Evolutionary conservation across 2,797 vertebrate species (phyloP).

Genomic region (Novumbra hubbsi): DNA sequence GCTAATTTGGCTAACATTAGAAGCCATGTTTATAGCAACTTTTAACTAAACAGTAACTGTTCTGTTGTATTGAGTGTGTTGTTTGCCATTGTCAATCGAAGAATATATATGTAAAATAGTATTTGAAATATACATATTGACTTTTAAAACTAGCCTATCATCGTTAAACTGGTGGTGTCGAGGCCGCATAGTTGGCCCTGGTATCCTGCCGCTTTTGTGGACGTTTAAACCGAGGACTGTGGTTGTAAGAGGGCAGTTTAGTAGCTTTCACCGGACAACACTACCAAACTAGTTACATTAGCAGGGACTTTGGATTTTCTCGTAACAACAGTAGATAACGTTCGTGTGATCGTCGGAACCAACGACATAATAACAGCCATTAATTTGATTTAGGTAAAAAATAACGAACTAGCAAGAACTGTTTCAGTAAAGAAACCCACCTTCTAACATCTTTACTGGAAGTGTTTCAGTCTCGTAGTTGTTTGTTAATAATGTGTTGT

Average conservation of each 20-base stretch:
- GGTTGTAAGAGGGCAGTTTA: slow-evolving; percentile 41
- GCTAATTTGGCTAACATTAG: background rate
- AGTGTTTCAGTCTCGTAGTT: too few species aligned
- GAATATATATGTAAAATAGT: background rate
- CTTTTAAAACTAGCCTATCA: background rate
- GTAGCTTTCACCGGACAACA: background rate
- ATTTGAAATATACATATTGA: background rate
- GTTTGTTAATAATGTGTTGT: background rate
- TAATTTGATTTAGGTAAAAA: background rate
- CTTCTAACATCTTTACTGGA: too few species aligned
- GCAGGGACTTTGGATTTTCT: background rate
- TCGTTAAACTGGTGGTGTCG: background rate
- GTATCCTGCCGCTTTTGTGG: slow-evolving; percentile 44
- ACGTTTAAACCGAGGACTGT: slow-evolving; percentile 34
- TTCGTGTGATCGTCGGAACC: background rate
- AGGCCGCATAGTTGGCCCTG: slow-evolving; percentile 11
- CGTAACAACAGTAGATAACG: background rate
- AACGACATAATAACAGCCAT: background rate
- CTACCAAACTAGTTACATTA: background rate
- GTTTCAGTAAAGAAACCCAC: background rate
- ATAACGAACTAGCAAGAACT: background rate
- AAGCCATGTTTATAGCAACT: background rate
- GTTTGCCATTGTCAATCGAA: background rate
- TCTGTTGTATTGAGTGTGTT: background rate
- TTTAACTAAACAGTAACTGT: background rate